Conservation (phyloP, 2,888 invertebrate genomes). For the Marasmarcha lunaedactyla region DNA sequence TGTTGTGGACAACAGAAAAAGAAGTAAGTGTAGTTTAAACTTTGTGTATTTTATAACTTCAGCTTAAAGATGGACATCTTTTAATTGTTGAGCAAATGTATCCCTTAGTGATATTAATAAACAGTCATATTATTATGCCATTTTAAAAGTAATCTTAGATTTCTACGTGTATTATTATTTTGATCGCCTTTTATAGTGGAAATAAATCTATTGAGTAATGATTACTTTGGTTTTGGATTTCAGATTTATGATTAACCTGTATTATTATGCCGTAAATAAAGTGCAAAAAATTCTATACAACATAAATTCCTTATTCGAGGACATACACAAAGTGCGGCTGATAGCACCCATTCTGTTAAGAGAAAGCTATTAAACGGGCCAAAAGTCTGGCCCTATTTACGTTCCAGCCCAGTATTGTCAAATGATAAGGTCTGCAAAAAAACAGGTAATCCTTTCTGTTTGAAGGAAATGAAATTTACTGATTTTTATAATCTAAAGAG, state of each 20-base stretch:
- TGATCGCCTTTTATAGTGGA: no score
- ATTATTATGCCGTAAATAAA: constrained; percentile 7
- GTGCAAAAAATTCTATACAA: constrained; percentile 11
- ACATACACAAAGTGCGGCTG: constrained; percentile 10
- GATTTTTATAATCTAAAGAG: not conserved
- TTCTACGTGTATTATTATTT: no score
- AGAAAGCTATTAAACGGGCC: constrained; percentile 4
- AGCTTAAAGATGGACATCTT: no score
- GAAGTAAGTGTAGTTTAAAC: no score
- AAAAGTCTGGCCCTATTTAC: constrained; percentile 10
- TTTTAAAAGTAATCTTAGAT: no score
- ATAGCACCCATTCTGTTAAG: constrained; percentile 7
- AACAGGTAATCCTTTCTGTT: constrained; percentile 16
- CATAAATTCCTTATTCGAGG: constrained; percentile 14
- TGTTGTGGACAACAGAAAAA: no score
- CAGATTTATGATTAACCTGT: not conserved
- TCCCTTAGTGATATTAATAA: no score
- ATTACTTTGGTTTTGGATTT: no score
- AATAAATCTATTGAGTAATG: no score
- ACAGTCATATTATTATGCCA: no score
- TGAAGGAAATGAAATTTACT: constrained; percentile 12
- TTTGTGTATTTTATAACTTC: no score
- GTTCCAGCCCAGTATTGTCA: constrained; percentile 8
- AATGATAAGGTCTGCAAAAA: constrained; percentile 16
- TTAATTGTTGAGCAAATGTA: no score